These are phyloP conservation scores for Nomada fucata DNA, from an alignment of 2,888 invertebrate genomes.

Conservation along the genomic window DNA sequence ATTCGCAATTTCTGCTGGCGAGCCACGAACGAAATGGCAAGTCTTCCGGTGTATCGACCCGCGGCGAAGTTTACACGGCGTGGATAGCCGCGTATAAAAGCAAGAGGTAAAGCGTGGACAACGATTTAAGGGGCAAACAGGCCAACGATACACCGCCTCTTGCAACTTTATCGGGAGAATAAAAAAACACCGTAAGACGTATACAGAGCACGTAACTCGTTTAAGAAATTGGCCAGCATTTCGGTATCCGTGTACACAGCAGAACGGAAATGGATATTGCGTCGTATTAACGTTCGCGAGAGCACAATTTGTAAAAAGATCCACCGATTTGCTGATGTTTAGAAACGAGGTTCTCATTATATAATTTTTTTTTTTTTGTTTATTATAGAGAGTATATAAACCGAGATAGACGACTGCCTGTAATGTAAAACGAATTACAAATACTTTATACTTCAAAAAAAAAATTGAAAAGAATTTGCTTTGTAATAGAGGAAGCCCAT, in stretches of 20 bases:
- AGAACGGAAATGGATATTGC: neutral
- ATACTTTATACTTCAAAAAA: too few species aligned
- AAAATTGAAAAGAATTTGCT: too few species aligned
- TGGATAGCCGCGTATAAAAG: neutral
- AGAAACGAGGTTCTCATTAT: too few species aligned
- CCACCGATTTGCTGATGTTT: too few species aligned
- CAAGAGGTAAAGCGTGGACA: neutral
- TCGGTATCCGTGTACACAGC: neutral
- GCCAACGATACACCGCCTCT: neutral
- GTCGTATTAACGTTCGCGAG: neutral
- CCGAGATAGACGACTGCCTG: too few species aligned
- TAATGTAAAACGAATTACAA: too few species aligned
- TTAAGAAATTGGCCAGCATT: conserved; percentile 5
- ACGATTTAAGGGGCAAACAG: neutral
- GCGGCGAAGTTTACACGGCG: neutral
- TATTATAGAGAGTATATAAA: too few species aligned
- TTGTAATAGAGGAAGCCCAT: too few species aligned
- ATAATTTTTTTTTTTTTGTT: too few species aligned
- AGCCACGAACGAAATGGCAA: too few species aligned
- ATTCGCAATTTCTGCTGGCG: neutral
- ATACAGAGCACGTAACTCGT: conserved; percentile 15
- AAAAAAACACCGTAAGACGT: neutral
- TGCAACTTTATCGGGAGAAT: neutral
- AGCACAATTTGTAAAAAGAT: neutral
- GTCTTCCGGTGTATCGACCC: neutral